These are phyloP conservation scores for Ptychobarbus kaznakovi DNA, from an alignment of 2,797 vertebrate genomes.

Conservation along the genomic window DNA sequence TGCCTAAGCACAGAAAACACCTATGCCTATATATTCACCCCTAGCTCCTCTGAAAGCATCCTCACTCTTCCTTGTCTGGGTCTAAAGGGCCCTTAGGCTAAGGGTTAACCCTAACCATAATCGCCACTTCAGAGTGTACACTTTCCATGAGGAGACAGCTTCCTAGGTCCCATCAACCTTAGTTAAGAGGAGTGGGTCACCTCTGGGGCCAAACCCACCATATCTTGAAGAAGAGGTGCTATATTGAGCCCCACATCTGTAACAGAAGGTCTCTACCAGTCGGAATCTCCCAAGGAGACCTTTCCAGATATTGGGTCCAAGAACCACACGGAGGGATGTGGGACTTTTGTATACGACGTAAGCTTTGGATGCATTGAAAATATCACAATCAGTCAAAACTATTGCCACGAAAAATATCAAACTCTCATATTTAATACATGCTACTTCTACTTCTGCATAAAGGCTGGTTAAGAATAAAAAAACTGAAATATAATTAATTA, in stretches of 20 bases:
- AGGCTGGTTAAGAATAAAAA: background rate
- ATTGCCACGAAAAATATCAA: no score
- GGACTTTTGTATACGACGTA: background rate
- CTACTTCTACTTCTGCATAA: background rate
- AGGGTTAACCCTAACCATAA: no score
- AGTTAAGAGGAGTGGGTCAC: background rate
- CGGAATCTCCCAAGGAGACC: no score
- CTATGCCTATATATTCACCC: background rate
- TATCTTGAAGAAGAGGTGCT: background rate
- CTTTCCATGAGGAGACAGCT: background rate
- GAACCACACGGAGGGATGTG: background rate
- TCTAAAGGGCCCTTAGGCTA: background rate
- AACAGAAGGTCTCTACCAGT: no score
- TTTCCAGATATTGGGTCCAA: background rate
- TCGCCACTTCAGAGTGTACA: background rate
- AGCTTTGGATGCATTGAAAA: background rate
- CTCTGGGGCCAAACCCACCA: background rate
- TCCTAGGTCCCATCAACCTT: no score
- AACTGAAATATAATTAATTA: no score
- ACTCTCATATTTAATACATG: background rate
- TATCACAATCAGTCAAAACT: background rate
- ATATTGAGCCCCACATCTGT: background rate
- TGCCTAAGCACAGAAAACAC: background rate
- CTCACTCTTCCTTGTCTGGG: background rate
- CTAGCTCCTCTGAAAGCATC: background rate